phyloP scores from a whole-genome alignment of 2,888 invertebrate species.

The Apodemia zela region DNA sequence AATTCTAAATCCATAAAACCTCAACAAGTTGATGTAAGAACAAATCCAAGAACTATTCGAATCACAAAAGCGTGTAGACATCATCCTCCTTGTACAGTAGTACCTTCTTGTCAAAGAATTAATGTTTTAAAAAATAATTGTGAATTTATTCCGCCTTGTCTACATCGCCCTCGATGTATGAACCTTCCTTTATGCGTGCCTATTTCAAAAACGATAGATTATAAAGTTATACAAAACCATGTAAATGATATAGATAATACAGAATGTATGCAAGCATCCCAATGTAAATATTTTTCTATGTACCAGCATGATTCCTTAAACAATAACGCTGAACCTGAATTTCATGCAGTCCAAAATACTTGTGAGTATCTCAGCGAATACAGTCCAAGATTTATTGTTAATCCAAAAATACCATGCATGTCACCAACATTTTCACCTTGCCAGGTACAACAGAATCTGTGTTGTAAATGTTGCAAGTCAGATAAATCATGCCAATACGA shows the following conservation, averaged over 20 bases:
- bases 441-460: constrained; percentile 34
- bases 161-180: constrained; percentile 64
- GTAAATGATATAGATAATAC: constrained; percentile 38
- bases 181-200: constrained; percentile 67
- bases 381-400: constrained; percentile 39
- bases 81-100: constrained; percentile 67
- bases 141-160: constrained; percentile 61
- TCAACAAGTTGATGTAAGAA: constrained; percentile 37
- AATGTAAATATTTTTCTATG: constrained; percentile 43
- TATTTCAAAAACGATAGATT: constrained; percentile 49
- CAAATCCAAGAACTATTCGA: constrained; percentile 50
- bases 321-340: constrained; percentile 40
- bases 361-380: constrained; percentile 42
- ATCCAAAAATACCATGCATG: constrained; percentile 38
- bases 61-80: constrained; percentile 69
- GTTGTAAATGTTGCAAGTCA: constrained; percentile 40
- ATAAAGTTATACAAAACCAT: constrained; percentile 41
- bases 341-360: constrained; percentile 43
- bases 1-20: no score
- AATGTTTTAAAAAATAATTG: constrained; percentile 62
- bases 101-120: constrained; percentile 65
- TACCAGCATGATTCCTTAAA: constrained; percentile 44
- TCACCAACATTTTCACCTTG: constrained; percentile 39
- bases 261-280: constrained; percentile 41
- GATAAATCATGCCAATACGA: constrained; percentile 63